phyloP scores from a whole-genome alignment of 2,113 vertebrate genomes.

The Tretioscincus oriximinensis region DNA sequence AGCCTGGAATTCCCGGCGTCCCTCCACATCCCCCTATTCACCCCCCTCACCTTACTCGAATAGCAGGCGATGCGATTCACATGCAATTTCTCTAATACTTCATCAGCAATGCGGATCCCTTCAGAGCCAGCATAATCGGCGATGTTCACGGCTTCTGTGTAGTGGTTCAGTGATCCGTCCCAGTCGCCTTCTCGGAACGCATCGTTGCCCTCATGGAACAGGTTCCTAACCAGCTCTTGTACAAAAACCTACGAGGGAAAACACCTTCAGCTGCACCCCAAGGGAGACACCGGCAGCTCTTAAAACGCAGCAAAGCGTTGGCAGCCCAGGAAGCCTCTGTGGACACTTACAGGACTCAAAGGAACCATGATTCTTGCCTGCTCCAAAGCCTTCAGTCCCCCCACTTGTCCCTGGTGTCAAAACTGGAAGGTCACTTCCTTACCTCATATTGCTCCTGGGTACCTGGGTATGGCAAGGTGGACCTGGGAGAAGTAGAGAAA shows the following conservation, averaged over 20 bases:
- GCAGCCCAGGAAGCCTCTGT: background rate
- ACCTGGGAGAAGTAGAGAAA: constrained; percentile 70
- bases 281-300: background rate
- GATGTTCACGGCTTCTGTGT: constrained; percentile 91
- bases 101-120: constrained; percentile 81
- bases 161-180: constrained; percentile 86
- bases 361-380: background rate
- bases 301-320: too few species aligned
- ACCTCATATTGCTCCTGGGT: constrained; percentile 94
- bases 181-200: constrained; percentile 87
- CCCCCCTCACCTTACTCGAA: constrained; percentile 85
- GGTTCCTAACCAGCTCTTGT: constrained; percentile 87
- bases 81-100: constrained; percentile 86
- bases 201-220: constrained; percentile 94
- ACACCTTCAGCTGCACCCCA: background rate
- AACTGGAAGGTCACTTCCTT: constrained; percentile 30
- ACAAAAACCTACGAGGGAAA: constrained; percentile 83
- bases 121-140: constrained; percentile 92
- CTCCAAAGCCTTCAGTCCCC: background rate
- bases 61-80: constrained; percentile 93
- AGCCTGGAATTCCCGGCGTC: background rate
- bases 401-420: background rate
- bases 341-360: constrained; percentile 3
- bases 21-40: background rate
- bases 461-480: constrained; percentile 91